A percentile compares a stretch with the other conserved stretches of the same genome.
These are phyloP conservation scores for Gymnarchus niloticus DNA, from an alignment of 2,113 vertebrate species.

Conservation along the genomic window DNA sequence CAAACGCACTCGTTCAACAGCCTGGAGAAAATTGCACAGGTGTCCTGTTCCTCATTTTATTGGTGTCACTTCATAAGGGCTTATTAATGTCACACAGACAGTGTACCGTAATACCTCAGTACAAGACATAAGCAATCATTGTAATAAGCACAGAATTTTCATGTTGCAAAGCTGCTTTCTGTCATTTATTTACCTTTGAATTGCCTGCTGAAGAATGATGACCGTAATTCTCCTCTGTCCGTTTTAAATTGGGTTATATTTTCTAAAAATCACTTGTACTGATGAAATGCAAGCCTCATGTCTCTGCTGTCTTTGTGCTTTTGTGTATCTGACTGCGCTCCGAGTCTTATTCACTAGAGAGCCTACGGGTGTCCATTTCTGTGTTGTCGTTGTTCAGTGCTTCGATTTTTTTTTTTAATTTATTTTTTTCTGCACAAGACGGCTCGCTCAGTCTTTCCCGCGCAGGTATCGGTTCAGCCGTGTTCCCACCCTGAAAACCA, in stretches of 20 bases:
- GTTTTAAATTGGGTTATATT: neutral
- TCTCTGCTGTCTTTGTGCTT: neutral
- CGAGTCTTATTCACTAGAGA: no score
- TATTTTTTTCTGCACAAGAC: no score
- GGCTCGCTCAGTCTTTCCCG: no score
- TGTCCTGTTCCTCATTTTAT: neutral
- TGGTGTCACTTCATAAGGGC: neutral
- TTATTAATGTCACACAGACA: neutral
- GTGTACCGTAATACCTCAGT: neutral
- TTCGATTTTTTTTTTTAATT: no score
- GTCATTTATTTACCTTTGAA: neutral
- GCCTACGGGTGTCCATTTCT: no score
- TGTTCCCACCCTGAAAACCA: neutral
- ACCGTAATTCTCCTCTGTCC: neutral
- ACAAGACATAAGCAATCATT: no score
- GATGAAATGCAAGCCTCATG: neutral
- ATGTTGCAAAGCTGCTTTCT: no score
- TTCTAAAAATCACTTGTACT: neutral
- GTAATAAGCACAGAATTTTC: no score
- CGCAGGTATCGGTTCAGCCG: neutral
- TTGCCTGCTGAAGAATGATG: neutral
- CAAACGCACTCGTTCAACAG: neutral
- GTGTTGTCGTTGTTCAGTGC: no score
- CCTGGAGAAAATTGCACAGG: no score
- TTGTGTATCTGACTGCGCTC: no score